Evolutionary conservation across 2,113 vertebrate species (phyloP), one percentile per base, ranked within the genome.

Genomic region (Probosciger aterrimus): DNA sequence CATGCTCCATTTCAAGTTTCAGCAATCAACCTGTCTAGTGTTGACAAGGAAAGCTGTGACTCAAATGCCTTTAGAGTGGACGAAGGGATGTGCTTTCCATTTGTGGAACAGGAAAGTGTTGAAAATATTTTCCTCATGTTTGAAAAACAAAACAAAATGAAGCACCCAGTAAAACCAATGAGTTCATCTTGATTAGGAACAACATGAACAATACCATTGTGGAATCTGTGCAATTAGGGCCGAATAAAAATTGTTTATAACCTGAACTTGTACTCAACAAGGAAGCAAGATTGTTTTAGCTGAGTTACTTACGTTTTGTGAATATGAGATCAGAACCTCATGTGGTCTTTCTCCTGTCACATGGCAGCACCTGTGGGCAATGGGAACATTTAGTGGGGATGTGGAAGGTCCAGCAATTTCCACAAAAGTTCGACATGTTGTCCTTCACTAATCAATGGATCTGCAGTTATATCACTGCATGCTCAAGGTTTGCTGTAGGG

Each of bases 241-340:
- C 73, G 79, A 91, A 90, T 81, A 69, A 76, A 91, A 94, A 81
- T 78, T 92, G 83, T 91, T 88, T 88, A 70, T 88, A 81, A 94
- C 86, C 83, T 91, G 68, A 81, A 78, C 76, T 92, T 2, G 1
- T 71, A 92, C 62, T 85, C 49, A 93, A 44, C 82, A n/a, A 79
- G 35, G 52, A 24, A 87, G 55, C 60, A 37, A 18, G 52, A 50
- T 43, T 20, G 62, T 82, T 95, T 94, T 79, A 85, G 89, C 76
- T 88, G 84, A 75, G 70, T 84, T 87, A 28, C 85, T 95, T 69
- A 49, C 84, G 77, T 89, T 95, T 89, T 94, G 81, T 91, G 35
- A 91, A 74, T 39, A 37, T 0, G 0, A 71, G 74, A 67, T 74
- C 82, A 84, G 84, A 71, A 92, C 74, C 57, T 85, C 62, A n/a